Base-by-base conservation (phyloP, 2,888 invertebrate genomes). In the Epinotia ramella region DNA sequence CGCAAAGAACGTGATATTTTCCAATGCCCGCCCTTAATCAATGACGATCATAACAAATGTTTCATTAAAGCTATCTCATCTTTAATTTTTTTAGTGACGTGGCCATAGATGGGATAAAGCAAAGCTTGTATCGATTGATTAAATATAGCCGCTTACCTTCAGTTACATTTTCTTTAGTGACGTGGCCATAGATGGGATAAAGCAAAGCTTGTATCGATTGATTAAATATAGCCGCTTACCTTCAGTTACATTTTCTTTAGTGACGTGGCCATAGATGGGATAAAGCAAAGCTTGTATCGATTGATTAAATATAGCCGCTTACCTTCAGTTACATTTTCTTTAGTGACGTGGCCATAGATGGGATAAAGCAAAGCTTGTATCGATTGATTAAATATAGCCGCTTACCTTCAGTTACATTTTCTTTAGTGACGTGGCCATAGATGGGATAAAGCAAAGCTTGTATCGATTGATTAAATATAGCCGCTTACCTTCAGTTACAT, bases 281-380 rank as follows among this genome's bases (percentile, higher is more conserved):
- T n/a, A n/a, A 7, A 53, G n/a, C 16, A n/a, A 53, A 53, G 53
- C n/a, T n/a, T n/a, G 3, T 3, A n/a, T 3, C 46, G 6, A n/a
- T 53, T n/a, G n/a, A 7, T 53, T n/a, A n/a, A 53, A 7, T 2
- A n/a, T 16, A 49, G 16, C 16, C 16, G 5, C n/a, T 40, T 86
- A 95, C 95, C 95, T 81, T 90, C 84, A 3, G 93, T 89, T 0
- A 94, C 93, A 80, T 95, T 92, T 62, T 92, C 92, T 87, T 96
- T 97, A 3, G 93, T 28, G 28, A 28, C 28, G 28, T 28, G 2
- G 49, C 49, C 16, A 49, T 49, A 16, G n/a, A 49, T 6, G 49
- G 16, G 6, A 53, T n/a, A n/a, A 7, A 53, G n/a, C 16, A n/a
- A 53, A 53, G 53, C n/a, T n/a, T n/a, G 3, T 3, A n/a, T 3